Conservation (phyloP, 2,113 vertebrate genomes). For the Gadus macrocephalus region DNA sequence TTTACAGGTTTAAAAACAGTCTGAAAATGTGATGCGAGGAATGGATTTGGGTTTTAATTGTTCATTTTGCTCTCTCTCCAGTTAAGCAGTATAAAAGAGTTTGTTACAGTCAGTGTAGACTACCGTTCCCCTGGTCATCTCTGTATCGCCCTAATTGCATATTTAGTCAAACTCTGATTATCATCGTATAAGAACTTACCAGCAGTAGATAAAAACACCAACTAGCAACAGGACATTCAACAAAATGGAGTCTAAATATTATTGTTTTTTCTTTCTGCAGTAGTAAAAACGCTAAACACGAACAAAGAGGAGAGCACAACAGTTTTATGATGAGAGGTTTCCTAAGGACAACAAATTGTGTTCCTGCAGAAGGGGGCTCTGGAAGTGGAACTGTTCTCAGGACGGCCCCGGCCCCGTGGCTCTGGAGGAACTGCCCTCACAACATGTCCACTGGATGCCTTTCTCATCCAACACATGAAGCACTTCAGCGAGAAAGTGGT, state of each 20-base stretch:
- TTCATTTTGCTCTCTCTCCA: constrained; percentile 43
- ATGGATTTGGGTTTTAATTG: constrained; percentile 20
- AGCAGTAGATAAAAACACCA: constrained; percentile 29
- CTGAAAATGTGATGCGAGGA: constrained; percentile 13
- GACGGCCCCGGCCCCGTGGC: constrained; percentile 32
- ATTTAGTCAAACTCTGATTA: constrained; percentile 70
- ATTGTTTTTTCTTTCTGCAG: constrained; percentile 17
- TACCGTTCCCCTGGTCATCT: constrained; percentile 64
- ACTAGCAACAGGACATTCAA: constrained; percentile 3
- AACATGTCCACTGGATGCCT: constrained; percentile 30
- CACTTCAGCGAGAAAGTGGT: constrained; percentile 12
- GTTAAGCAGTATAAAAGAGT: constrained; percentile 64
- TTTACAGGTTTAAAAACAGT: constrained; percentile 11
- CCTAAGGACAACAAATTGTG: constrained; percentile 54
- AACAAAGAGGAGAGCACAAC: constrained; percentile 24
- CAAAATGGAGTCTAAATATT: constrained; percentile 27
- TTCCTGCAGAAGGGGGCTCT: constrained; percentile 46
- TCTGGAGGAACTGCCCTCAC: constrained; percentile 43
- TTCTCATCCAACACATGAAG: constrained; percentile 14
- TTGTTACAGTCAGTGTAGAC: constrained; percentile 76
- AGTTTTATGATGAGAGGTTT: constrained; percentile 32
- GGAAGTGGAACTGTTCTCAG: constrained; percentile 30
- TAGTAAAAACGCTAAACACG: constrained; percentile 39
- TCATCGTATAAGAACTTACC: constrained; percentile 65
- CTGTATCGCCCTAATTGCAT: constrained; percentile 57